Conservation (phyloP, 2,113 vertebrate genomes). For the Chloropsis hardwickii region DNA sequence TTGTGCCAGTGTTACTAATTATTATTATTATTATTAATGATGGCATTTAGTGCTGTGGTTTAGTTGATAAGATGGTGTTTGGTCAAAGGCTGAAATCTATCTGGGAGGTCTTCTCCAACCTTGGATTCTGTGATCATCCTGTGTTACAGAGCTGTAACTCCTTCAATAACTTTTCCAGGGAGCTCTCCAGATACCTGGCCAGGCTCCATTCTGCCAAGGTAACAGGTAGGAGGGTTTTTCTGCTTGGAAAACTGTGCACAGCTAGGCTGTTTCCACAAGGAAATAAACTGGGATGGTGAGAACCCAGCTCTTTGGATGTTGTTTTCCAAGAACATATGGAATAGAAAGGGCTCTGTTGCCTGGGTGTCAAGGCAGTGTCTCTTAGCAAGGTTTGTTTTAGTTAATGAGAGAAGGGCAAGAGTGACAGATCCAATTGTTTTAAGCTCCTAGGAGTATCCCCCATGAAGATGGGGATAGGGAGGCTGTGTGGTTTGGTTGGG, state of each 20-base stretch:
- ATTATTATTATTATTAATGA: neutral
- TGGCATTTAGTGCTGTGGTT: neutral
- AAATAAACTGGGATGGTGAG: neutral
- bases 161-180: neutral
- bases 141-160: neutral
- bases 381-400: neutral
- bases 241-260: neutral
- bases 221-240: neutral
- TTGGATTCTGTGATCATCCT: neutral
- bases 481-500: no score
- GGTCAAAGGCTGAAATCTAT: neutral
- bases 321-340: neutral
- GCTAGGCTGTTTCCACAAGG: neutral
- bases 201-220: neutral
- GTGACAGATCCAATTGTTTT: neutral
- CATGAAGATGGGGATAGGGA: fast-evolving
- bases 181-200: neutral
- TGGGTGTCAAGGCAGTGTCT: neutral
- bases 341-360: neutral
- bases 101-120: neutral
- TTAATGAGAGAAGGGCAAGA: neutral
- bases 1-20: neutral
- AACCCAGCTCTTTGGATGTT: neutral
- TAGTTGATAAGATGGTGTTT: neutral
- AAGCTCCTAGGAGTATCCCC: neutral